Percentiles rank a stretch among this genome's conserved stretches.
phyloP scores from a whole-genome alignment of 1,140 invertebrate species.

The Bombus balteatus region DNA sequence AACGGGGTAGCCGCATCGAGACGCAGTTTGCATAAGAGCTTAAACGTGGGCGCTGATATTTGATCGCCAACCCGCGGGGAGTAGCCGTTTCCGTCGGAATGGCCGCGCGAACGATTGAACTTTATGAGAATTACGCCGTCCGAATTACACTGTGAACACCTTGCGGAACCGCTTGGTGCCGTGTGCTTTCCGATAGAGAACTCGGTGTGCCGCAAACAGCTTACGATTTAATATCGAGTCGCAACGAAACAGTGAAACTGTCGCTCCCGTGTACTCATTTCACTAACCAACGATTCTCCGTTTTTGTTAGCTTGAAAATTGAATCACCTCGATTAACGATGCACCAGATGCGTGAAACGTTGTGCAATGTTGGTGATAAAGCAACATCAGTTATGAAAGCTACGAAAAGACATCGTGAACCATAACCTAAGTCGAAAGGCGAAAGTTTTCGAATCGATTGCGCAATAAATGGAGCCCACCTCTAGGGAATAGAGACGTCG shows the following conservation, averaged over 20 bases:
- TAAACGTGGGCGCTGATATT: conserved; percentile 37
- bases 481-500: conserved; percentile 34
- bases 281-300: background rate
- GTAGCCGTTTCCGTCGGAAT: conserved; percentile 39
- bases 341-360: background rate
- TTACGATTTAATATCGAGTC: conserved; percentile 34
- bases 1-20: conserved; percentile 28
- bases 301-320: conserved; percentile 3
- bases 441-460: conserved; percentile 2
- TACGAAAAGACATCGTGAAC: background rate
- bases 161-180: conserved; percentile 44
- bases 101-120: conserved; percentile 58
- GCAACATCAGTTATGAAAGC: too few relatives aligned
- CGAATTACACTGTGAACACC: conserved; percentile 64
- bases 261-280: too few relatives aligned
- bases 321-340: background rate
- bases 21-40: conserved; percentile 42
- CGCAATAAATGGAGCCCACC: background rate
- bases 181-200: conserved; percentile 33
- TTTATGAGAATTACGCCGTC: conserved; percentile 62
- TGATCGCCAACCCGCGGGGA: conserved; percentile 50
- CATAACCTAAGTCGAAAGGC: background rate
- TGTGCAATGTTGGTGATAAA: too few relatives aligned
- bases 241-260: background rate
- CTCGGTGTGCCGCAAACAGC: conserved; percentile 42